These are phyloP conservation scores for Grammomys dolichurus DNA, from an alignment of 2,113 vertebrate genomes.

Conservation along the genomic window DNA sequence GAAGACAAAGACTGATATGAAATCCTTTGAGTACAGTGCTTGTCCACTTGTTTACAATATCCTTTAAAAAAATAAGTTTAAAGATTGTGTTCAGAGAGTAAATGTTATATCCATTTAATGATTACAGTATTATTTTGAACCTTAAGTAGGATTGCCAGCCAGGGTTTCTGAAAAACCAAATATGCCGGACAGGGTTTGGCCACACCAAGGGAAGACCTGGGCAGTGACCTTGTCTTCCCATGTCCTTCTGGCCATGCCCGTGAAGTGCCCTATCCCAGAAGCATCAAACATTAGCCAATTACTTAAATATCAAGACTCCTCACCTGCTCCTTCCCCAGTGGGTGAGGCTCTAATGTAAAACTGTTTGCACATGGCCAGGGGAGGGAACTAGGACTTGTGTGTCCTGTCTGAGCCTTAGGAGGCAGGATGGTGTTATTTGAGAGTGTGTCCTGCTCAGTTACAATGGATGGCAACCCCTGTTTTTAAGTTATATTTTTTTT, in stretches of 20 bases:
- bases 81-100: conserved; percentile 86
- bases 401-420: conserved; percentile 84
- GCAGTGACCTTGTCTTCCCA: conserved; percentile 70
- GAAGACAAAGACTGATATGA: conserved; percentile 84
- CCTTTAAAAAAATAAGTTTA: conserved; percentile 71
- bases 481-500: conserved; percentile 86
- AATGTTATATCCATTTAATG: conserved; percentile 85
- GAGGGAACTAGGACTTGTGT: conserved; percentile 73
- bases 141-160: conserved; percentile 87
- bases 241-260: conserved; percentile 67
- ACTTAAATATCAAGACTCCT: conserved; percentile 39
- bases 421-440: conserved; percentile 64
- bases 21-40: conserved; percentile 87
- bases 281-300: conserved; percentile 66
- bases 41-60: conserved; percentile 90
- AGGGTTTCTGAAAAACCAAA: conserved; percentile 82
- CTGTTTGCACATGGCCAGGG: conserved; percentile 79
- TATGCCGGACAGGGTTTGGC: conserved; percentile 73
- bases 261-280: conserved; percentile 81
- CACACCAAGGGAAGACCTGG: conserved; percentile 73
- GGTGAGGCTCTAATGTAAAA: conserved; percentile 65
- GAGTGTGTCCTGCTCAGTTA: conserved; percentile 67
- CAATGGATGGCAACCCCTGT: conserved; percentile 81
- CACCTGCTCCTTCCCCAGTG: conserved; percentile 56
- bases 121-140: conserved; percentile 91